Base-by-base conservation (phyloP, 2,797 vertebrate genomes). In the Zenarchopterus dispar region DNA sequence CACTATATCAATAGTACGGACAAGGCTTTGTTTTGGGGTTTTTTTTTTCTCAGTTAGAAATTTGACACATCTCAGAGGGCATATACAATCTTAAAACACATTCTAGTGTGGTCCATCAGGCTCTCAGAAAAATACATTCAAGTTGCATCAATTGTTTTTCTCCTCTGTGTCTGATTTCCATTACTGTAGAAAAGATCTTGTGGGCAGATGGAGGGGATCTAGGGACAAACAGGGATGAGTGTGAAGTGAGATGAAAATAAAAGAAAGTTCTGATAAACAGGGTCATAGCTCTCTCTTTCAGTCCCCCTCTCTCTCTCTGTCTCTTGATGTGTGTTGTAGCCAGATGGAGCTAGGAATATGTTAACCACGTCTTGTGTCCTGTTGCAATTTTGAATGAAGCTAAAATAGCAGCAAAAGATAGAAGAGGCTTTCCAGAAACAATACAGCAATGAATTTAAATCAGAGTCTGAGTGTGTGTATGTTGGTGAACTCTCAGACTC, bases 341-440 rank as follows among this genome's bases (percentile, higher is more conserved):
- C 61, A 81, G 79, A 83, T 78, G 56, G 63, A 81, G 44, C 53
- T 21, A 64, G 56, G 51, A 78, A 62, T 67, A 80, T 75, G 78
- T 56, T 21, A 63, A 66, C 72, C 76, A 81, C 49, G 46, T 82
- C 67, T 73, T 51, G 43, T 67, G 51, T 43, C 69, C 56, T 48
- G 41, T 55, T 70, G 68, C 54, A 59, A 65, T 69, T 51, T 55
- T 75, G 76, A 85, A 85, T 80, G 58, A 67, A 73, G 50, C 68
- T 78, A 81, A 79, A 82, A 84, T 85, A 88, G 78, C 26, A 62
- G 63, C 44, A 47, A 24, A 9, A 56, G 48, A 68, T 31, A 23
- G 75, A 42, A 31, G 19, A 45, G 9, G 67, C 54, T 80, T 79
- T 80, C 61, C 71, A 70, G 42, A 76, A 62, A 67, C 69, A 73